Percentiles rank a stretch among this genome's conserved stretches.
These are phyloP conservation scores for Pampus argenteus DNA, from an alignment of 2,797 vertebrate species.

Conservation along the genomic window DNA sequence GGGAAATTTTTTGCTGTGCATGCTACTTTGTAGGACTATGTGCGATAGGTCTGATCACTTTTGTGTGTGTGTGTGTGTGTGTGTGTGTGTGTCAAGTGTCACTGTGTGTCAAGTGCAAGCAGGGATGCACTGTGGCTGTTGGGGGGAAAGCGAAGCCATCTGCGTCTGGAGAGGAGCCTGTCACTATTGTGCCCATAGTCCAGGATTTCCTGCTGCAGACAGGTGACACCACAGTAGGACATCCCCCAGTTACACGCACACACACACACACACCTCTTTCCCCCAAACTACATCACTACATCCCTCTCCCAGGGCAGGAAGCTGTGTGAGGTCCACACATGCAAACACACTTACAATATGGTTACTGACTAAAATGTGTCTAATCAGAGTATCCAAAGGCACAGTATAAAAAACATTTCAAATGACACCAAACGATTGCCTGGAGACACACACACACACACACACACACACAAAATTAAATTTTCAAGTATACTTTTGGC, in stretches of 20 bases:
- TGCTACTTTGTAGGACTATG: constrained; percentile 18
- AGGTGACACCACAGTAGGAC: constrained; percentile 88
- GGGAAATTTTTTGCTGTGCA: constrained; percentile 12
- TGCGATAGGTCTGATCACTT: constrained; percentile 45
- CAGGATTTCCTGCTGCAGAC: constrained; percentile 84
- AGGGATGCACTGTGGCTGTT: constrained; percentile 85
- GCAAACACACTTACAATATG: not conserved
- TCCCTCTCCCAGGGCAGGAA: constrained; percentile 41
- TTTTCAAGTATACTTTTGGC: not conserved
- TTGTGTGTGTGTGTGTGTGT: constrained; percentile 47
- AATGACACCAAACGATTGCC: not conserved
- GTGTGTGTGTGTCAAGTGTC: constrained; percentile 68
- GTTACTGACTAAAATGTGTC: not conserved
- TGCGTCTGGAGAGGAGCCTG: constrained; percentile 92
- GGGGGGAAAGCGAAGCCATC: constrained; percentile 88
- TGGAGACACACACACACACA: constrained; percentile 37
- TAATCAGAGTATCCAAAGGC: not conserved
- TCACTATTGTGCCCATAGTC: constrained; percentile 89
- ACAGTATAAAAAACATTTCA: not conserved
- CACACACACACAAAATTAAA: too few species aligned
- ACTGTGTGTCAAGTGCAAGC: constrained; percentile 75
- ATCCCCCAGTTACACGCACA: constrained; percentile 50
- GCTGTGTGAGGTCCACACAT: constrained; percentile 48
- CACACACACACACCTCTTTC: constrained; percentile 18
- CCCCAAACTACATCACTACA: constrained; percentile 49